Base-by-base conservation (phyloP, 1,140 invertebrate species). In the Penaeus chinensis region DNA sequence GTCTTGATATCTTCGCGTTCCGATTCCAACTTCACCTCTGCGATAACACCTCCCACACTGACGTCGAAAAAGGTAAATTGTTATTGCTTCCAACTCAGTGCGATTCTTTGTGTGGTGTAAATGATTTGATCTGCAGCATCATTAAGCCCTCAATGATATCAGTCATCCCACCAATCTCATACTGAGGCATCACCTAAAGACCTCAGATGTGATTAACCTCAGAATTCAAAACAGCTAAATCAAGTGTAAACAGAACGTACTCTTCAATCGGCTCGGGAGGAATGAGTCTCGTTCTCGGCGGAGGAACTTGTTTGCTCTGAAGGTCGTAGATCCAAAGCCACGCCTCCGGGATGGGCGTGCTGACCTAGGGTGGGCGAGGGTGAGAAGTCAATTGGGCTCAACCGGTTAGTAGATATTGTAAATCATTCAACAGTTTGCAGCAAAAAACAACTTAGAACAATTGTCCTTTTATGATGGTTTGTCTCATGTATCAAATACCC, bases 261-360 rank as follows among this genome's bases (percentile, higher is more conserved):
- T 71, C 62, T 22, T 65, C 85, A 60, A 89, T 82, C 20, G 88
- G 78, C 5, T 71, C 61, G 4, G 88, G 88, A 11, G 88, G 88
- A 3, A 86, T 62, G 0, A 89, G 84, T 47, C 76, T 54, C 7
- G 80, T 84, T 54, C 88, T 81, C 8, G 83, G 69, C 18, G 77
- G 84, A 10, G 84, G 79, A n/a, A 65, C 62, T 20, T 65, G 24
- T 24, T 18, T 32, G 32, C 61, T 66, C 3, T 61, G 74, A 5
- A 89, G 78, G 88, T 89, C 88, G 60, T 89, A 89, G 65, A 89
- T 20, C 88, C 88, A 89, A 32, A 89, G 27, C 24, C 54, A 47
- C 66, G 85, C 88, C 83, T 89, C 84, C 2, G 88, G 88, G 18
- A 89, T 85, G 22, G 65, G 42, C 32, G 88, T 89, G 84, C 84